phyloP scores from a whole-genome alignment of 2,797 vertebrate species.

The Bucorvus abyssinicus region DNA sequence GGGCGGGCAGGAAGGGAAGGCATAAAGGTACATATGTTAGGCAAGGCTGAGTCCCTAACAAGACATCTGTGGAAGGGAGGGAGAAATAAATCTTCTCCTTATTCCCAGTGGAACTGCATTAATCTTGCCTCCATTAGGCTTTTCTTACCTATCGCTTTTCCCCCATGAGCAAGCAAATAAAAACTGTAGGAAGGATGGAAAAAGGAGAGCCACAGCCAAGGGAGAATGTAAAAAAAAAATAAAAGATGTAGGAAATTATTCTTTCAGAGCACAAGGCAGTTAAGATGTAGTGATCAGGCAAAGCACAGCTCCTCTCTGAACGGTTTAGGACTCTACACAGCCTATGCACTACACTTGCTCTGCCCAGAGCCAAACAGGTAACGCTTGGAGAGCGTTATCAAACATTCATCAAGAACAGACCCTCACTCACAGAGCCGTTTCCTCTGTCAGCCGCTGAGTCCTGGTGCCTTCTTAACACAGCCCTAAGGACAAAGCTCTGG shows the following conservation, averaged over 20 bases:
- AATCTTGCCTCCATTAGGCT: conserved; percentile 38
- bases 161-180: neutral
- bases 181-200: neutral
- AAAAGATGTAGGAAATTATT: neutral
- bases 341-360: neutral
- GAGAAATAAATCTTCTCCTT: conserved; percentile 18
- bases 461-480: neutral
- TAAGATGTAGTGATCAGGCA: neutral
- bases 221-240: neutral
- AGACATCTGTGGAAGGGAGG: conserved; percentile 12
- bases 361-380: neutral
- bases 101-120: neutral
- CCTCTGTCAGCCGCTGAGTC: neutral
- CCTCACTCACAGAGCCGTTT: neutral
- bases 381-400: neutral
- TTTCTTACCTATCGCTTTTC: conserved; percentile 27
- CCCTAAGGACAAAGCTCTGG: neutral
- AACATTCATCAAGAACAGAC: neutral
- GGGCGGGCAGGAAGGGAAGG: neutral
- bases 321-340: neutral
- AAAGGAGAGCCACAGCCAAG: neutral
- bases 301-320: neutral
- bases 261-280: neutral
- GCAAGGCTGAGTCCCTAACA: neutral
- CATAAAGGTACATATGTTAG: conserved; percentile 19